These are phyloP conservation scores for Ormyrus nitidulus DNA, from an alignment of 2,888 invertebrate species.

Conservation along the genomic window DNA sequence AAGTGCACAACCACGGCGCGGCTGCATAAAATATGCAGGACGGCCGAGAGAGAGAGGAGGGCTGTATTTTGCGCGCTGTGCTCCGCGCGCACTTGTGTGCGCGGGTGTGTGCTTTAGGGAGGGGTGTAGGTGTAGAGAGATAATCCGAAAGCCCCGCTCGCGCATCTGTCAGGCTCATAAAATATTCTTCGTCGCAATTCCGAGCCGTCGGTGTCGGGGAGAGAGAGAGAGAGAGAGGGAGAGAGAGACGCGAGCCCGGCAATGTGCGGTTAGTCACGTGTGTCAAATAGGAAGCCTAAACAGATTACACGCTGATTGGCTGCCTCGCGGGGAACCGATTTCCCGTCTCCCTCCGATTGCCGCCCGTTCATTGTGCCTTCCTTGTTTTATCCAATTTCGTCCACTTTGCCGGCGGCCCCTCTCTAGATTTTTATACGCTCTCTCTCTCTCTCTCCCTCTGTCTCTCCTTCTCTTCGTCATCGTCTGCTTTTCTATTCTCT, in stretches of 20 bases:
- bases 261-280: slow-evolving; percentile 68
- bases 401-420: not conserved
- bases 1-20: slow-evolving; percentile 21
- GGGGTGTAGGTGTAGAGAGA: slow-evolving; percentile 45
- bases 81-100: too few species aligned
- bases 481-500: too few species aligned
- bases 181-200: slow-evolving; percentile 62
- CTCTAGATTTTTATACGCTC: not conserved
- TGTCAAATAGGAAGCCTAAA: slow-evolving; percentile 70
- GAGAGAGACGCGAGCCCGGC: not conserved
- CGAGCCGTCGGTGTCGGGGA: not conserved
- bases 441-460: slow-evolving; percentile 38
- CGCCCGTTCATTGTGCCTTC: not conserved
- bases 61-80: slow-evolving; percentile 4
- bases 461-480: not conserved
- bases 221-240: slow-evolving; percentile 34
- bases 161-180: slow-evolving; percentile 69
- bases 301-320: slow-evolving; percentile 71
- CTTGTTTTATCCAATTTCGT: not conserved
- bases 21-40: slow-evolving; percentile 61
- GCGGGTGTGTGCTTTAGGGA: slow-evolving; percentile 15
- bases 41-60: not conserved
- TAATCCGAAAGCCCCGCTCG: slow-evolving; percentile 59
- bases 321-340: slow-evolving; percentile 43
- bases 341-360: slow-evolving; percentile 38